Evolutionary conservation across 2,888 invertebrate species (phyloP).

Genomic region (Laothoe populi): DNA sequence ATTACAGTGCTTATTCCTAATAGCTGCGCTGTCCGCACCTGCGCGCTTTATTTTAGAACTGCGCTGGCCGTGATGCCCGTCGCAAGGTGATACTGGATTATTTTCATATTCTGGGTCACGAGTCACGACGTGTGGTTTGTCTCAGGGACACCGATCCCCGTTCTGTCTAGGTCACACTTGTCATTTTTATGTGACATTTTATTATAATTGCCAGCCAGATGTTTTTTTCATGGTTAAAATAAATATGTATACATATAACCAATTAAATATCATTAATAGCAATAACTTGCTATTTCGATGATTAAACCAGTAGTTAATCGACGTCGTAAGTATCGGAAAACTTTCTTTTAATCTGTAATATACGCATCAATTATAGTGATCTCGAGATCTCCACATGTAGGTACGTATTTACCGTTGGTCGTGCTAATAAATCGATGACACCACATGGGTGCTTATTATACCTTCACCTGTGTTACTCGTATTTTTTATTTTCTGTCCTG

Average conservation of each 20-base stretch:
- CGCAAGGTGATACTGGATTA: conserved; percentile 79
- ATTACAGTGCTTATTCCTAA: conserved; percentile 54
- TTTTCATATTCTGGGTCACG: conserved; percentile 81
- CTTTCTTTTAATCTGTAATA: background rate
- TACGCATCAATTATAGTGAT: conserved; percentile 2
- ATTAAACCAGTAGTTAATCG: background rate
- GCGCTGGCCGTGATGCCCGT: conserved; percentile 67
- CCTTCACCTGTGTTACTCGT: conserved; percentile 59
- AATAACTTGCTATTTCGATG: background rate
- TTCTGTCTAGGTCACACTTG: conserved; percentile 49
- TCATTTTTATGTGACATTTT: conserved; percentile 48
- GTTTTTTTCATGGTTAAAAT: background rate
- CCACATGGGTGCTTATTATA: conserved; percentile 33
- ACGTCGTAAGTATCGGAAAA: background rate
- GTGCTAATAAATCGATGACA: conserved; percentile 34
- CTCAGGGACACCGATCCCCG: conserved; percentile 73
- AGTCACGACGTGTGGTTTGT: conserved; percentile 72
- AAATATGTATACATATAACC: background rate
- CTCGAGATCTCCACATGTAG: background rate
- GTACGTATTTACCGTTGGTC: conserved; percentile 29
- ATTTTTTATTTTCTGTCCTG: conserved; percentile 63
- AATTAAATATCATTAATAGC: background rate
- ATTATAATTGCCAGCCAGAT: conserved; percentile 21
- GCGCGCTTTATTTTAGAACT: conserved; percentile 75
- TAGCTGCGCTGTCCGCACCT: conserved; percentile 71